Evolutionary conservation across 1,140 invertebrate species (phyloP).

Genomic region (Scaptomyza hsui): DNA sequence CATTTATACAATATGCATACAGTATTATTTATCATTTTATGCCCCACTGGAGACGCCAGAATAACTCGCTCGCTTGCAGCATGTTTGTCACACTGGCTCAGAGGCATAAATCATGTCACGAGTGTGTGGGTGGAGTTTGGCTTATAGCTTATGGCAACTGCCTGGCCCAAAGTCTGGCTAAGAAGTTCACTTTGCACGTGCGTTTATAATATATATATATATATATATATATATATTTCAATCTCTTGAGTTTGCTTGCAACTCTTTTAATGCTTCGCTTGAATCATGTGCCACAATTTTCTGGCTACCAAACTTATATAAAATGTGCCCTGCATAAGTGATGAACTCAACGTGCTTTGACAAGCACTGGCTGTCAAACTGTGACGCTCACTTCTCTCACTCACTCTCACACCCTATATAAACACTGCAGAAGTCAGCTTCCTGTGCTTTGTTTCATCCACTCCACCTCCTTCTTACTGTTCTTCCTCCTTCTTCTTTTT

Average conservation of each 20-base stretch:
- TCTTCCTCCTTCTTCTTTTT: background rate
- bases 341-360: constrained; percentile 36
- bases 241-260: constrained; percentile 50
- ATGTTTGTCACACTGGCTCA: constrained; percentile 52
- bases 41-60: constrained; percentile 2
- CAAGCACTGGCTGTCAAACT: constrained; percentile 28
- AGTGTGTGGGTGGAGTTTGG: constrained; percentile 20
- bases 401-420: background rate
- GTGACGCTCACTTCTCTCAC: background rate
- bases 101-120: constrained; percentile 66
- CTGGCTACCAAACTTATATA: background rate
- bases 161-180: background rate
- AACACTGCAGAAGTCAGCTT: constrained; percentile 24
- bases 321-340: constrained; percentile 62
- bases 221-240: constrained; percentile 30
- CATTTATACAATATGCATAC: constrained; percentile 6
- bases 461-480: background rate
- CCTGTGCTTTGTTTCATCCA: constrained; percentile 45
- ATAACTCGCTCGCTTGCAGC: constrained; percentile 23
- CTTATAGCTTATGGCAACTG: background rate
- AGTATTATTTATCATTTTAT: constrained; percentile 33
- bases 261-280: constrained; percentile 28
- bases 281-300: constrained; percentile 50
- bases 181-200: constrained; percentile 57
- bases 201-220: constrained; percentile 25